phyloP scores from a whole-genome alignment of 2,797 vertebrate genomes.

The Kryptopterus vitreolus region DNA sequence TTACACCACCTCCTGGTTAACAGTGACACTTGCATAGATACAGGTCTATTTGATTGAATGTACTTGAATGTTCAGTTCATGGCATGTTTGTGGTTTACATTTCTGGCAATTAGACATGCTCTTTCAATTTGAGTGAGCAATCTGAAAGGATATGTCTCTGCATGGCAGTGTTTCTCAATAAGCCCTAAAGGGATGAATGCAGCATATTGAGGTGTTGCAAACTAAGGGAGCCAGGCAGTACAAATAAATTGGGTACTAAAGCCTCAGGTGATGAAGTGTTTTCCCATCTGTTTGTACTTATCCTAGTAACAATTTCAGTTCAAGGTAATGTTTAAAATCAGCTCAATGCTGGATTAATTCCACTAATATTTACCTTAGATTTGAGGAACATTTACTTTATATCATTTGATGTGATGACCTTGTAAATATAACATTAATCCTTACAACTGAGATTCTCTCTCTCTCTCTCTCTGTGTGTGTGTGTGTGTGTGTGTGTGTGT shows the following conservation, averaged over 20 bases:
- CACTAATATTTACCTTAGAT: background rate
- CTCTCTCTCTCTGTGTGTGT: too few relatives aligned
- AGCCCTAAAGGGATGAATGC: slow-evolving; percentile 38
- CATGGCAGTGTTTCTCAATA: slow-evolving; percentile 37
- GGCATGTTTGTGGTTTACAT: background rate
- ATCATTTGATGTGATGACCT: background rate
- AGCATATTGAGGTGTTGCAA: slow-evolving; percentile 34
- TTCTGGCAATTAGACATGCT: slow-evolving; percentile 4
- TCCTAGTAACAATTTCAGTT: slow-evolving; percentile 13
- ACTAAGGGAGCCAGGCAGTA: slow-evolving; percentile 14
- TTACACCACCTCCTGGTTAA: background rate
- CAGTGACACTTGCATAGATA: background rate
- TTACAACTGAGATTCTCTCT: too few relatives aligned
- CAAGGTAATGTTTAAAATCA: background rate
- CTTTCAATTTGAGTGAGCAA: background rate
- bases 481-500: too few relatives aligned
- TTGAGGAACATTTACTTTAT: background rate
- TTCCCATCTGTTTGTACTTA: slow-evolving; percentile 31
- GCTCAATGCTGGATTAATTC: slow-evolving; percentile 9
- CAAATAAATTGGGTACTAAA: slow-evolving; percentile 30
- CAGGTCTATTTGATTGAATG: background rate
- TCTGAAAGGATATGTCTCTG: slow-evolving; percentile 24
- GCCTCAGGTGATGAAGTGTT: slow-evolving; percentile 39
- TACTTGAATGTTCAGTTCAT: slow-evolving; percentile 1
- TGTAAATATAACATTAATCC: background rate